Evolutionary conservation across 2,797 vertebrate species (phyloP), one percentile per base, ranked within the genome.

Genomic region (Acanthis flammea): DNA sequence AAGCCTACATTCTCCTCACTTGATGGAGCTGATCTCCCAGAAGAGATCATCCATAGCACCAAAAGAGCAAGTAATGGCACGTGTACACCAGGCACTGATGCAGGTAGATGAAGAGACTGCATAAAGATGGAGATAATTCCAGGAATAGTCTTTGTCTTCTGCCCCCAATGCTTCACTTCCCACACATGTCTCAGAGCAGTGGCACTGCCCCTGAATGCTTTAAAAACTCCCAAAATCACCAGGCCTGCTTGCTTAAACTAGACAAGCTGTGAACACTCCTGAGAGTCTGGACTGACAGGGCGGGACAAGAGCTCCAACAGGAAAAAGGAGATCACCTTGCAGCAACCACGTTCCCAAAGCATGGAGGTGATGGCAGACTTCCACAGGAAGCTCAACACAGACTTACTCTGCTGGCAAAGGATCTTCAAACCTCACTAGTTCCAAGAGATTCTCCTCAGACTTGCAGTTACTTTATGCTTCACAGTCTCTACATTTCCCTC

Each of bases 381-480:
- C 92, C 84, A 84, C 19, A 74, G 65, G 75, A 72, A 91, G 72
- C 75, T 93, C 82, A 92, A 77, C n/a, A 83, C 47, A 58, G 58
- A 35, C 42, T 91, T 31, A 82, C 23, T 91, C 31, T 51, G 81
- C 58, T 48, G 65, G 68, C 18, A 93, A 89, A 85, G 66, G 65
- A 82, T 92, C 87, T 91, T 93, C 94, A 88, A 42, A 90, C 58
- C 95, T 88, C 54, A 72, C 86, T 55, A 95, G 75, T 19, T 68
- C 62, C 45, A 68, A 77, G 51, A 87, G 75, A 65, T 89, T 90
- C 72, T 96, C 91, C 85, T 74, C 45, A 92, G 75, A 68, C 54
- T 80, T 80, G 68, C 61, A 75, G 78, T 80, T 80, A 85, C 33
- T 82, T 91, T 82, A 35, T 37, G 74, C 75, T 92, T 96, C 91